Percentiles rank a stretch among this genome's conserved stretches.
phyloP scores from a whole-genome alignment of 2,888 invertebrate species.

The Synergus itoensis region DNA sequence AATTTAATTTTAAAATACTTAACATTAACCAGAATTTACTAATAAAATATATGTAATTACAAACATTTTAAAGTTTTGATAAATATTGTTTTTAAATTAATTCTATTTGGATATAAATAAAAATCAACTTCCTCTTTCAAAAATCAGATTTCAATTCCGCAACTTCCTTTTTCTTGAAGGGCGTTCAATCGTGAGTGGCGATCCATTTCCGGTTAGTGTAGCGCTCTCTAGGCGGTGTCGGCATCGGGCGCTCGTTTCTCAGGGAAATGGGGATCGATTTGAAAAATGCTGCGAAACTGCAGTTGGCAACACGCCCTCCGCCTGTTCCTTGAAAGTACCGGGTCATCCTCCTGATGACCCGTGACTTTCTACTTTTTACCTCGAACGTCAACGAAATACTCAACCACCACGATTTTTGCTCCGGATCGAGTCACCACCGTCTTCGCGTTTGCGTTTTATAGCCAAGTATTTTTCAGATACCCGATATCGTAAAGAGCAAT shows the following conservation, averaged over 20 bases:
- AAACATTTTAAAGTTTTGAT: no score
- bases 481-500: not conserved
- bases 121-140: not conserved
- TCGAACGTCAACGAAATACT: constrained; percentile 44
- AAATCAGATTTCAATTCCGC: not conserved
- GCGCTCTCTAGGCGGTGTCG: constrained; percentile 35
- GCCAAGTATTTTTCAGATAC: constrained; percentile 21
- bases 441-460: not conserved
- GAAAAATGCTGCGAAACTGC: constrained; percentile 66
- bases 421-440: not conserved
- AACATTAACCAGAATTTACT: not conserved
- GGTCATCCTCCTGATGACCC: constrained; percentile 58
- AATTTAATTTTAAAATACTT: not conserved
- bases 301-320: constrained; percentile 72
- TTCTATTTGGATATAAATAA: no score
- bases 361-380: constrained; percentile 44
- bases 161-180: not conserved
- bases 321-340: constrained; percentile 54
- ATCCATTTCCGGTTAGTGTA: constrained; percentile 51
- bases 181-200: constrained; percentile 48
- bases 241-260: constrained; percentile 57
- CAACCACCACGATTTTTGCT: constrained; percentile 11
- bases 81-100: no score
- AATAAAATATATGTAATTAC: not conserved
- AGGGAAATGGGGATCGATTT: constrained; percentile 71